Percentiles rank a stretch among this genome's conserved stretches.
phyloP scores from a whole-genome alignment of 2,113 vertebrate species.

The Jacana jacana region DNA sequence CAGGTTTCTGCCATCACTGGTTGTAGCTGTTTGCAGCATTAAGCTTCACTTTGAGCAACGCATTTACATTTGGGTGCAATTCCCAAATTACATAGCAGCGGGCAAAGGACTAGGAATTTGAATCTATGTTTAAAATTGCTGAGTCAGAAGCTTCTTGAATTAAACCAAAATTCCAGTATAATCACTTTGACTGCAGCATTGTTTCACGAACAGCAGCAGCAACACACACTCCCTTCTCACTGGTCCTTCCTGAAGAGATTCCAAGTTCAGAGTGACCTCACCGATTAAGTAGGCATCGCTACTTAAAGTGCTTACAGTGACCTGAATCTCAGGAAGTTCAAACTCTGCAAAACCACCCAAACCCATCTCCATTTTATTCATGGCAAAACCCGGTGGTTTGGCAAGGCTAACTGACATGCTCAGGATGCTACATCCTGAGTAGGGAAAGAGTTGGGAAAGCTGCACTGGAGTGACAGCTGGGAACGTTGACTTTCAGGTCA shows the following conservation, averaged over 20 bases:
- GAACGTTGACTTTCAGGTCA: neutral
- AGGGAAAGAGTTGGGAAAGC: neutral
- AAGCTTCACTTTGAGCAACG: neutral
- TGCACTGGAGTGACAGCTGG: neutral
- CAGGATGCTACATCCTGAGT: rapidly evolving
- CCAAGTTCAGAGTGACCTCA: neutral
- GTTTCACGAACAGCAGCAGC: neutral
- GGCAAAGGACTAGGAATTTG: neutral
- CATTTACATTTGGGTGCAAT: neutral
- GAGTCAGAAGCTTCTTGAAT: neutral
- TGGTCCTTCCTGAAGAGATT: neutral
- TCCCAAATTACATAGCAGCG: neutral
- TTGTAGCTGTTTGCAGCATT: neutral
- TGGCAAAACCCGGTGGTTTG: neutral
- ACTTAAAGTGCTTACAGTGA: neutral
- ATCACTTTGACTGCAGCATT: neutral
- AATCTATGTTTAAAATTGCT: neutral
- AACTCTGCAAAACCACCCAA: neutral
- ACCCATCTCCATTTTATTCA: neutral
- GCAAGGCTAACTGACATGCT: neutral
- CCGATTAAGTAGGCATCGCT: neutral
- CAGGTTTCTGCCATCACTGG: neutral
- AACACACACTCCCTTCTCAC: neutral
- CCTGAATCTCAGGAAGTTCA: neutral
- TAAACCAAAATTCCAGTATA: neutral